Conservation (phyloP, 1,140 invertebrate species). For the Zaprionus africanus region DNA sequence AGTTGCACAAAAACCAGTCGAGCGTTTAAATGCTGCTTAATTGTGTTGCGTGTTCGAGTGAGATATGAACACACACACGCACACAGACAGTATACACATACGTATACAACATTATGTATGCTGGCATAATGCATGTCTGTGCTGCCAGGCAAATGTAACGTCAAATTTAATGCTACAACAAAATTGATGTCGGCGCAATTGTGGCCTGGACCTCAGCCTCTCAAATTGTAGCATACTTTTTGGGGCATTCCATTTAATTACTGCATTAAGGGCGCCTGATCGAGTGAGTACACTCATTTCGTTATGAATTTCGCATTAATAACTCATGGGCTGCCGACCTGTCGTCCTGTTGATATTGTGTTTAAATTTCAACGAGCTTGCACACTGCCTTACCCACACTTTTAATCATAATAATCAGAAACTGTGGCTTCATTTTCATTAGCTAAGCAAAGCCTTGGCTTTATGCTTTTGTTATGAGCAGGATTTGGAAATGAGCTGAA, state of each 20-base stretch:
- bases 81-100: background rate
- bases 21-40: conserved; percentile 72
- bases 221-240: conserved; percentile 56
- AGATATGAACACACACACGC: conserved; percentile 52
- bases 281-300: background rate
- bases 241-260: conserved; percentile 32
- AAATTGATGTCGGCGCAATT: conserved; percentile 48
- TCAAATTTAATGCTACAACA: conserved; percentile 54
- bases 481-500: background rate
- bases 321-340: background rate
- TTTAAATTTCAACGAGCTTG: background rate
- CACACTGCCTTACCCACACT: too few relatives aligned
- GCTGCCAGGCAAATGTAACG: conserved; percentile 29
- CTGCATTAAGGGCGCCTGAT: conserved; percentile 5
- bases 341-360: background rate
- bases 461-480: background rate
- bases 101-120: conserved; percentile 11
- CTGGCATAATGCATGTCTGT: background rate
- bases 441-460: background rate
- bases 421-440: background rate
- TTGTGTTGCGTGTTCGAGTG: conserved; percentile 60
- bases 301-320: conserved; percentile 1
- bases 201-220: conserved; percentile 35
- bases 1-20: conserved; percentile 43
- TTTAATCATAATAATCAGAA: background rate